phyloP scores from a whole-genome alignment of 2,797 vertebrate species.

The Botia almorhae region DNA sequence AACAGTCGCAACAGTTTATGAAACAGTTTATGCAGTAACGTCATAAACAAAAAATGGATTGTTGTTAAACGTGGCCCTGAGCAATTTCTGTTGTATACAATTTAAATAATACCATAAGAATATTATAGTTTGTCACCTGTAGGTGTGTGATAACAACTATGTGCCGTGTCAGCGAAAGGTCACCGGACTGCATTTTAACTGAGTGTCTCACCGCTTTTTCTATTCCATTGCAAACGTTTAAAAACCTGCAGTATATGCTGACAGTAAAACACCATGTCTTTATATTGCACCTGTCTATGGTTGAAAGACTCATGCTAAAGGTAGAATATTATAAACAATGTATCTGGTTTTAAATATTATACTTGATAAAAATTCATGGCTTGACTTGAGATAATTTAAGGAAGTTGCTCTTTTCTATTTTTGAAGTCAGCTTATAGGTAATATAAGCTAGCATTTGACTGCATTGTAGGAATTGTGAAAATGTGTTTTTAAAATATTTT shows the following conservation, averaged over 20 bases:
- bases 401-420: background rate
- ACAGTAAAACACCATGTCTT: no score
- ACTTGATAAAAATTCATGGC: no score
- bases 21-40: background rate
- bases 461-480: background rate
- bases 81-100: conserved; percentile 1
- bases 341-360: background rate
- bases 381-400: background rate
- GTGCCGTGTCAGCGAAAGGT: background rate
- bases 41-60: conserved; percentile 8
- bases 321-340: background rate
- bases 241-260: no score
- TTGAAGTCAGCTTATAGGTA: background rate
- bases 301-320: background rate
- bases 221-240: no score
- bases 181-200: conserved; percentile 31
- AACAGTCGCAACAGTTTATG: background rate
- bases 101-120: background rate
- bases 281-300: no score
- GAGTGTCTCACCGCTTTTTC: background rate
- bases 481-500: background rate
- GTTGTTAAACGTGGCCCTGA: background rate
- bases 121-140: conserved; percentile 3
- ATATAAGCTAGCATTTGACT: background rate
- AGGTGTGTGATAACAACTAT: conserved; percentile 23